Evolutionary conservation across 30 jellyfish, hydroid and myxozoan genomes (phyloP), one percentile per base, ranked within the genome.

Genomic region (Clytia hemisphaerica): DNA sequence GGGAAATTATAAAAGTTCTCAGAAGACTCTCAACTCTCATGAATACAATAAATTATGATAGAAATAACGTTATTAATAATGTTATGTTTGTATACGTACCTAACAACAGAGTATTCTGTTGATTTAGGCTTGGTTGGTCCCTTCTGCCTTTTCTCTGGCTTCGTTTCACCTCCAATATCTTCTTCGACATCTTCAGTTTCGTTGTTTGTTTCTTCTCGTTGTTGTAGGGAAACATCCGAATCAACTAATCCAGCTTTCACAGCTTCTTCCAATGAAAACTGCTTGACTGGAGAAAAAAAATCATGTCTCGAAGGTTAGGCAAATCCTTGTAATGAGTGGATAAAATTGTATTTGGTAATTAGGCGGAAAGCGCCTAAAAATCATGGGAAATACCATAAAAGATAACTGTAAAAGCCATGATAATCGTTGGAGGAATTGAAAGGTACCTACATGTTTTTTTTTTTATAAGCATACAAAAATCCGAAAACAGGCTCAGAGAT

Each of bases 101-200:
- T 83, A n/a, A 83, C 49, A 64, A 83, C 67, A 25, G 88, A 14
- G 82, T 83, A 83, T 12, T 72, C 63, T 18, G 92, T 76, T 15
- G 36, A 42, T 22, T 34, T 37, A 0, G 95, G 95, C 22, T 54
- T 44, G 31, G 37, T 54, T 1, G 73, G 26, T 48, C 5, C n/a
- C 71, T 68, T 67, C 34, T 51, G 50, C 37, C 4, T 15, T 31
- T 45, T 63, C 27, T 68, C 28, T 14, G 16, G 58, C 4, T 61
- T 45, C 37, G 58, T 57, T n/a, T 59, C 58, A 4, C 24, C 63
- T 9, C 12, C 72, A 40, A 15, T 19, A 2, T 79, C 79, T 14
- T 21, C 73, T 29, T 49, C 50, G 18, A 24, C 69, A 24, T 55
- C 69, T 55, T 26, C 36, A 15, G 30, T 0, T 55, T 12, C 24